Percentiles rank a stretch among this genome's conserved stretches.
phyloP scores from a whole-genome alignment of 2,797 vertebrate genomes.

The Geotrypetes seraphini region DNA sequence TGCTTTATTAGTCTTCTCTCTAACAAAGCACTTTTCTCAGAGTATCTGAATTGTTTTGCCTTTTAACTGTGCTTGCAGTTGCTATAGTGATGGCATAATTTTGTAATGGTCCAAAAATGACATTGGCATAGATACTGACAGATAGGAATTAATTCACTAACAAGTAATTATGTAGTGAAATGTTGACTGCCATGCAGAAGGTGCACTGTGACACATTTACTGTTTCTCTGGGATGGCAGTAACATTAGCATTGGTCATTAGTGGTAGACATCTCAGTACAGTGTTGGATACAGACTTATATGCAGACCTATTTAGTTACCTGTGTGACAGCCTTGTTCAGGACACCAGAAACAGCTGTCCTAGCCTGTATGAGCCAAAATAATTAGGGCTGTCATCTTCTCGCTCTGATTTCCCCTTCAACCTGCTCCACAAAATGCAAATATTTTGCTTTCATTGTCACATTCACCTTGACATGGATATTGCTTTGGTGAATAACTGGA shows the following conservation, averaged over 20 bases:
- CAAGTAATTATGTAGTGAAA: conserved; percentile 90
- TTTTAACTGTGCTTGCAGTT: conserved; percentile 65
- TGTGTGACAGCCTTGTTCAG: conserved; percentile 99
- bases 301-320: conserved; percentile 98
- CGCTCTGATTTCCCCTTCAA: conserved; percentile 98
- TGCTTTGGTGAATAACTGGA: conserved; percentile 97
- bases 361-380: conserved; percentile 99
- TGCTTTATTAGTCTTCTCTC: conserved; percentile 49
- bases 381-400: conserved; percentile 99
- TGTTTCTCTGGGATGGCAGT: conserved; percentile 89
- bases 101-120: conserved; percentile 73
- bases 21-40: conserved; percentile 58
- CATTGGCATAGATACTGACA: conserved; percentile 76
- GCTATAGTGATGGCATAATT: conserved; percentile 73
- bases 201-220: conserved; percentile 77
- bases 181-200: conserved; percentile 87
- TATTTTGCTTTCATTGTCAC: conserved; percentile 99
- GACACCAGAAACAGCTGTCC: conserved; percentile 99
- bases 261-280: conserved; percentile 79
- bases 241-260: conserved; percentile 99
- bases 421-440: conserved; percentile 99
- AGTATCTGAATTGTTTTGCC: conserved; percentile 53
- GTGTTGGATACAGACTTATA: conserved; percentile 91
- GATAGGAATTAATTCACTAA: conserved; percentile 89
- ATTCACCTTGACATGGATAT: conserved; percentile 99